Evolutionary conservation across 2,797 vertebrate species (phyloP).

Genomic region (Characodon lateralis): DNA sequence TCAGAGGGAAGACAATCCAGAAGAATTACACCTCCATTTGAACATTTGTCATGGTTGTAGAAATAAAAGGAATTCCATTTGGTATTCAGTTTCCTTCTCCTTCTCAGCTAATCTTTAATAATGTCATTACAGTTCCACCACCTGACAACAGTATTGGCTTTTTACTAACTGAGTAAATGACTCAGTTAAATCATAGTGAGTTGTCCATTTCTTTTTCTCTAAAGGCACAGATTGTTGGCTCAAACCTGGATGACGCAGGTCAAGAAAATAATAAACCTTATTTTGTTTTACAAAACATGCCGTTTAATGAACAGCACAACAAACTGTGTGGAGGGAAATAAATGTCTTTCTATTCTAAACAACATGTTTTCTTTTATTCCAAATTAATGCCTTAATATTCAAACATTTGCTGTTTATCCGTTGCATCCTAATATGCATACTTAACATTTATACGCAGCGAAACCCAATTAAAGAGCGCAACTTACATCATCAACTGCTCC

Average conservation of each 20-base stretch:
- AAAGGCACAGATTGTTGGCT: slow-evolving; percentile 37
- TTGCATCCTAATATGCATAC: slow-evolving; percentile 41
- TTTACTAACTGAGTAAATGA: slow-evolving; percentile 51
- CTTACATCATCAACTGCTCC: slow-evolving; percentile 46
- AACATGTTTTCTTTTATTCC: slow-evolving; percentile 1
- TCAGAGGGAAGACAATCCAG: slow-evolving; percentile 38
- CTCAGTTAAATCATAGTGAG: slow-evolving; percentile 63
- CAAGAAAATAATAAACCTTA: slow-evolving; percentile 69
- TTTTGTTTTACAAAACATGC: slow-evolving; percentile 43
- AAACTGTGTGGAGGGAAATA: slow-evolving; percentile 8
- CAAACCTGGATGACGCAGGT: slow-evolving; percentile 45
- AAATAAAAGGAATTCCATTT: slow-evolving; percentile 64
- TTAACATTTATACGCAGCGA: slow-evolving; percentile 40
- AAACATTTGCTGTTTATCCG: slow-evolving; percentile 39
- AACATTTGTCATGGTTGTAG: slow-evolving; percentile 28
- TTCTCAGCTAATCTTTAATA: slow-evolving; percentile 53
- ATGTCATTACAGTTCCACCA: slow-evolving; percentile 56
- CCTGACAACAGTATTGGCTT: slow-evolving; percentile 60
- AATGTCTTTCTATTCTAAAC: slow-evolving; percentile 16
- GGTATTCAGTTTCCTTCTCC: slow-evolving; percentile 53
- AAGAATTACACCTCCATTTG: slow-evolving; percentile 37
- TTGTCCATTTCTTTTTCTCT: slow-evolving; percentile 50
- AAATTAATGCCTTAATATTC: slow-evolving; percentile 30
- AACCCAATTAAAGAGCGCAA: slow-evolving; percentile 70
- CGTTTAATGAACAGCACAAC: slow-evolving; percentile 50